Percentiles rank a stretch among this genome's conserved stretches.
Conservation (phyloP, 2,113 vertebrate species). For the Chitala chitala region DNA sequence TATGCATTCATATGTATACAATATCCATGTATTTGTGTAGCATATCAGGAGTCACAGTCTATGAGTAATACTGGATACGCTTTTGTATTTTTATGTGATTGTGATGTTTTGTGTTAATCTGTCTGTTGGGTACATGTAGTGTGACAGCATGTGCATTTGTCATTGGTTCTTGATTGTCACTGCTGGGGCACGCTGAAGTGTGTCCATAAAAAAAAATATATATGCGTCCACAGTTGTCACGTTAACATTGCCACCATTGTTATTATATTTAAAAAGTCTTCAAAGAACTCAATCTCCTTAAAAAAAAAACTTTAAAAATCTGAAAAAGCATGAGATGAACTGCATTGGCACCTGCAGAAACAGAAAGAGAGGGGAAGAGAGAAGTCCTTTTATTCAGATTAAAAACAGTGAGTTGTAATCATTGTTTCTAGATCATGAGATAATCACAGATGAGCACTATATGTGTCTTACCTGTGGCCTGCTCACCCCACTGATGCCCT, state of each 20-base stretch:
- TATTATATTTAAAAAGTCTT: slow-evolving; percentile 62
- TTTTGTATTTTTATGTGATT: no score
- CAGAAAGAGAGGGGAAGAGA: neutral
- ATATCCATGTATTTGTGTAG: neutral
- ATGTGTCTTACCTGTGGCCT: slow-evolving; percentile 61
- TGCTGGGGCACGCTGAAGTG: slow-evolving; percentile 55
- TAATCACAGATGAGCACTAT: neutral
- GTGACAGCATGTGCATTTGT: slow-evolving; percentile 18
- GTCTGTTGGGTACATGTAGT: slow-evolving; percentile 33
- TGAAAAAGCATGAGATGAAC: slow-evolving; percentile 58
- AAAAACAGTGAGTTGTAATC: no score
- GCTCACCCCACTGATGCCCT: slow-evolving; percentile 42
- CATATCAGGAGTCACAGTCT: slow-evolving; percentile 11
- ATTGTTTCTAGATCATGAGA: neutral
- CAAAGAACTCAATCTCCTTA: slow-evolving; percentile 51
- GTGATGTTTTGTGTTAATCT: slow-evolving; percentile 22
- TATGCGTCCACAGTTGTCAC: slow-evolving; percentile 63
- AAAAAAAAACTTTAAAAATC: slow-evolving; percentile 65
- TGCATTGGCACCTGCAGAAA: neutral
- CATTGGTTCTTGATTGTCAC: slow-evolving; percentile 71
- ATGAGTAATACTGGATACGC: slow-evolving; percentile 24
- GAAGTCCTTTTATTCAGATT: no score
- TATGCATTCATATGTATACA: slow-evolving; percentile 33
- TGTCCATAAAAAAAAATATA: slow-evolving; percentile 46
- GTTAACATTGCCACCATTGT: slow-evolving; percentile 53